Evolutionary conservation across 35 echinoderm and acorn worm species (phyloP).

Genomic region (Heliocidaris tuberculata): DNA sequence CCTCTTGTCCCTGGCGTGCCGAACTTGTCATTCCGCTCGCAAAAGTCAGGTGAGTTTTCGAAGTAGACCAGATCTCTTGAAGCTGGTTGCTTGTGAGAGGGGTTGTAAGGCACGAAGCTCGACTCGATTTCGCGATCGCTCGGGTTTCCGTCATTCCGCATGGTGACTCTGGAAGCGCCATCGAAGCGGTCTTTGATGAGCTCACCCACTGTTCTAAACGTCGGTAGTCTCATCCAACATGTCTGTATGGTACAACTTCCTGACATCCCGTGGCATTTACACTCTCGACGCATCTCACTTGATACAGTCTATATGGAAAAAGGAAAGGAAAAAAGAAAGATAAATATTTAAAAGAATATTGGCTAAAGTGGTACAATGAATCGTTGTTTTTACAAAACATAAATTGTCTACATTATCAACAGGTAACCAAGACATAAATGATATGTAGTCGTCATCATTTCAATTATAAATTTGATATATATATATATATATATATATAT

Average conservation of each 20-base stretch:
- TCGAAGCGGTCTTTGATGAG: slow-evolving; percentile 93
- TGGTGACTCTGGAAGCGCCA: slow-evolving; percentile 79
- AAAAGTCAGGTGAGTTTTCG: slow-evolving; percentile 95
- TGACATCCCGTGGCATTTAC: slow-evolving; percentile 99
- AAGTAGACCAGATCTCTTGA: slow-evolving; percentile 90
- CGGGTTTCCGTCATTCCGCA: slow-evolving; percentile 78
- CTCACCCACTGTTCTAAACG: slow-evolving; percentile 76
- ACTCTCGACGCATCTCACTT: slow-evolving; percentile 78
- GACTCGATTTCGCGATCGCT: slow-evolving; percentile 39
- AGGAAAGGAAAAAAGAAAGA: slow-evolving; percentile 30
- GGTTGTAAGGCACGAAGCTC: slow-evolving; percentile 76
- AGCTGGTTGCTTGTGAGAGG: slow-evolving; percentile 78
- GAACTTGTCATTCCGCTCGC: slow-evolving; percentile 65
- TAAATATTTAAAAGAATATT: not conserved
- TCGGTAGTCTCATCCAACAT: slow-evolving; percentile 95
- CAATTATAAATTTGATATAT: too few species aligned
- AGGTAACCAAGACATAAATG: too few species aligned
- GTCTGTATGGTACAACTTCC: slow-evolving; percentile 91
- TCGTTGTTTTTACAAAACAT: not conserved
- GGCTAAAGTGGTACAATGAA: not conserved
- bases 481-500: too few species aligned
- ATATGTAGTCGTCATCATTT: too few species aligned
- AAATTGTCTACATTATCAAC: not conserved
- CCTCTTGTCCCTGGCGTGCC: slow-evolving; percentile 75
- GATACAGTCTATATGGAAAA: slow-evolving; percentile 69